phyloP scores from a whole-genome alignment of 2,113 vertebrate species.

The Myotis lucifugus region DNA sequence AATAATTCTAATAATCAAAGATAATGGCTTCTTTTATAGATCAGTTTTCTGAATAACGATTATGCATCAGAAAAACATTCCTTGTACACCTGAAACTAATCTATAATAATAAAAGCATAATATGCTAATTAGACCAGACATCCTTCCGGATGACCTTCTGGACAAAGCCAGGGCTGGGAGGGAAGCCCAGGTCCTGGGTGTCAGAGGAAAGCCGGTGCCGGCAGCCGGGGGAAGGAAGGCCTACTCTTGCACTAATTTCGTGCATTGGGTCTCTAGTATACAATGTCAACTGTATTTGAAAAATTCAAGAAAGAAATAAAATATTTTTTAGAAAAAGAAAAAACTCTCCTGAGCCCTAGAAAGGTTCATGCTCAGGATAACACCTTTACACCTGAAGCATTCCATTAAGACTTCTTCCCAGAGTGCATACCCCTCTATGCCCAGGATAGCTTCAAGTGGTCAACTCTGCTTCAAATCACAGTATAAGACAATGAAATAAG shows the following conservation, averaged over 20 bases:
- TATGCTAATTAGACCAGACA: no score
- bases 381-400: neutral
- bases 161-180: no score
- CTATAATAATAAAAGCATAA: neutral
- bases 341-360: neutral
- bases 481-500: neutral
- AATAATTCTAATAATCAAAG: neutral
- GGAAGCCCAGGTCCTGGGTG: no score
- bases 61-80: neutral
- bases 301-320: neutral
- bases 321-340: neutral
- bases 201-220: no score
- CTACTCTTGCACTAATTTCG: no score
- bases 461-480: neutral
- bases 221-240: no score
- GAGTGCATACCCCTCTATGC: neutral
- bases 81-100: neutral
- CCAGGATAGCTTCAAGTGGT: neutral
- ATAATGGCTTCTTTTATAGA: neutral
- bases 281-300: neutral
- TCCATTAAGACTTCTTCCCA: neutral
- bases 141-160: no score
- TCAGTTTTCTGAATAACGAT: neutral
- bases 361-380: neutral
- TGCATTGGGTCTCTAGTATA: no score